These are phyloP conservation scores for Karalla daura DNA, from an alignment of 2,797 vertebrate species.

Conservation along the genomic window DNA sequence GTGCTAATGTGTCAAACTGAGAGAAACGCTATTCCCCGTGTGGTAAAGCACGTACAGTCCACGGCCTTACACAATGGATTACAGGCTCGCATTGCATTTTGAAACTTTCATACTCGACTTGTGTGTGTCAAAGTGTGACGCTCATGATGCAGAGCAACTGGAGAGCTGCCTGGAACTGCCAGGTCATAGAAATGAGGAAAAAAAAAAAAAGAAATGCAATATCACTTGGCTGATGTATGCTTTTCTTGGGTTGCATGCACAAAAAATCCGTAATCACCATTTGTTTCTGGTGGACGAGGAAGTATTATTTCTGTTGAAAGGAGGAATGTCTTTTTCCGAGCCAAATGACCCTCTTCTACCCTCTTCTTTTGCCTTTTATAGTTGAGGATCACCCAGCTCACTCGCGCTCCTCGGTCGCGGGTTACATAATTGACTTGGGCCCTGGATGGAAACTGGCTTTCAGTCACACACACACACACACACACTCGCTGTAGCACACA, in stretches of 20 bases:
- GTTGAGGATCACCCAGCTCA: constrained; percentile 58
- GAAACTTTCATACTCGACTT: background rate
- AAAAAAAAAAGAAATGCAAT: background rate
- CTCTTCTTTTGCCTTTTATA: constrained; percentile 77
- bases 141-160: background rate
- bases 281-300: constrained; percentile 40
- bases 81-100: background rate
- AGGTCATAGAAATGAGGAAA: background rate
- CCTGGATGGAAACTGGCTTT: constrained; percentile 61
- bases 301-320: constrained; percentile 21
- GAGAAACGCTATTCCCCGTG: background rate
- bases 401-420: constrained; percentile 36
- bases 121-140: background rate
- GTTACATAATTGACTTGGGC: constrained; percentile 66
- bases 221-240: constrained; percentile 10
- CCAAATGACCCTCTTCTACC: constrained; percentile 50
- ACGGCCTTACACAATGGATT: background rate
- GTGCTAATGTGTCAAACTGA: background rate
- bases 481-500: background rate
- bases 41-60: background rate
- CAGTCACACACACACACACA: constrained; percentile 26
- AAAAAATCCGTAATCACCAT: constrained; percentile 24
- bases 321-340: constrained; percentile 64
- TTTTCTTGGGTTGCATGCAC: constrained; percentile 18
- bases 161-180: background rate